A percentile compares a stretch with the other conserved stretches of the same genome.
Conservation (phyloP, 2,113 vertebrate species). For the Saguinus midas region DNA sequence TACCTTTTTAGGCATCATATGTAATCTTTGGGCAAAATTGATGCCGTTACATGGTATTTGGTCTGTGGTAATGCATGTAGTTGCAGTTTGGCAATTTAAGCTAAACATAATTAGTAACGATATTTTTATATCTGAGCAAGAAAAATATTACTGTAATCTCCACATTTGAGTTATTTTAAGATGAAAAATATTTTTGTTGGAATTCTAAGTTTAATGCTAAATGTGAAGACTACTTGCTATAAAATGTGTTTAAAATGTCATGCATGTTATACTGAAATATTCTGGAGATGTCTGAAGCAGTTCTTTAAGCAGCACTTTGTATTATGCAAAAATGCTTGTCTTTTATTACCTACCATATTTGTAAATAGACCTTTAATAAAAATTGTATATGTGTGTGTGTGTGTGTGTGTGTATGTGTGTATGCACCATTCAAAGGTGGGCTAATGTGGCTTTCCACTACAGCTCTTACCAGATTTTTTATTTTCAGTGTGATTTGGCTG, state of each 20-base stretch:
- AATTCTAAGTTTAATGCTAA: slow-evolving; percentile 66
- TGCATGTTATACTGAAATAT: slow-evolving; percentile 69
- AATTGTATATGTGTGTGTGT: not conserved
- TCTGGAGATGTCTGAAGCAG: slow-evolving; percentile 57
- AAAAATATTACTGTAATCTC: slow-evolving; percentile 37
- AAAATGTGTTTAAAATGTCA: slow-evolving; percentile 58
- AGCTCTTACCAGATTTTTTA: slow-evolving; percentile 53
- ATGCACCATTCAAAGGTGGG: not conserved
- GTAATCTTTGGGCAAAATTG: slow-evolving; percentile 72
- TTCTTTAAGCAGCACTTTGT: slow-evolving; percentile 26
- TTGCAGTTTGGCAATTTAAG: slow-evolving; percentile 32
- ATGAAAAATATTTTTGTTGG: slow-evolving; percentile 35
- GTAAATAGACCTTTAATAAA: slow-evolving; percentile 10
- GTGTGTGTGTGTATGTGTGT: too few species aligned
- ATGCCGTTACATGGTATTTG: slow-evolving; percentile 64
- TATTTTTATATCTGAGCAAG: slow-evolving; percentile 49
- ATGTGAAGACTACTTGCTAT: slow-evolving; percentile 44
- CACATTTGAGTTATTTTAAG: slow-evolving; percentile 42
- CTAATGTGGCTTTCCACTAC: slow-evolving; percentile 54
- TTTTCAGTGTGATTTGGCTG: slow-evolving; percentile 68
- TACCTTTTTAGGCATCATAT: slow-evolving; percentile 47
- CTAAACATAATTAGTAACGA: slow-evolving; percentile 47
- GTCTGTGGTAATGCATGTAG: slow-evolving; percentile 61
- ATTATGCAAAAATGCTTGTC: slow-evolving; percentile 4
- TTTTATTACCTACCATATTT: not conserved